phyloP scores from a whole-genome alignment of 1,140 invertebrate genomes.

The Hermatobates lingyangjiaoensis region DNA sequence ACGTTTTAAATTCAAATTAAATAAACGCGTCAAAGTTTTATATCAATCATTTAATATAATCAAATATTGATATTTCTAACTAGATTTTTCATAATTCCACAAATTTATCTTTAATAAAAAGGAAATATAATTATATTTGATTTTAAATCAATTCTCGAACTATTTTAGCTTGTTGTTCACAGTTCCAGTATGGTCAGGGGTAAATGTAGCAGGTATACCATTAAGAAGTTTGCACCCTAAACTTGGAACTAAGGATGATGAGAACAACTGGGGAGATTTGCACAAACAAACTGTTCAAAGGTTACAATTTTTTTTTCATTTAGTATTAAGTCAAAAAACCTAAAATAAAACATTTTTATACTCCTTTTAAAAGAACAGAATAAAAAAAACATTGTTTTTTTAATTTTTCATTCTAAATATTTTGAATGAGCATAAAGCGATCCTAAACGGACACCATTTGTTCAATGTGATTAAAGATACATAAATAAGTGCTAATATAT shows the following conservation, averaged over 20 bases:
- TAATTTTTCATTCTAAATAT: not conserved
- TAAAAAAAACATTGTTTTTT: no score
- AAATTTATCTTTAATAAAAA: no score
- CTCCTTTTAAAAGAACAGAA: not conserved
- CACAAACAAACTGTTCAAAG: constrained; percentile 58
- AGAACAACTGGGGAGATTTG: constrained; percentile 61
- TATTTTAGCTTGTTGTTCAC: no score
- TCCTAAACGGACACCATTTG: not conserved
- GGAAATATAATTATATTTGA: no score
- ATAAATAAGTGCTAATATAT: not conserved
- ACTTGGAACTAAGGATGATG: constrained; percentile 51
- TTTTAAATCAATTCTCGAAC: no score
- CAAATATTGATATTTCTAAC: no score
- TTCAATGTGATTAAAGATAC: not conserved
- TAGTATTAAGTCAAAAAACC: not conserved
- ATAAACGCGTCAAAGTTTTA: no score
- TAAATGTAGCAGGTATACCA: constrained; percentile 74
- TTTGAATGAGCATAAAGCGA: not conserved
- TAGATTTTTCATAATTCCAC: no score
- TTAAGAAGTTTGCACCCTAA: constrained; percentile 54
- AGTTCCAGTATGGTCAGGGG: constrained; percentile 86
- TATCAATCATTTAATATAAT: no score
- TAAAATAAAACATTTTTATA: not conserved
- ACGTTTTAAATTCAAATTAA: no score
- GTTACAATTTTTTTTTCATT: constrained; percentile 17